phyloP scores from a whole-genome alignment of 2,113 vertebrate species.

The Mus spicilegus region DNA sequence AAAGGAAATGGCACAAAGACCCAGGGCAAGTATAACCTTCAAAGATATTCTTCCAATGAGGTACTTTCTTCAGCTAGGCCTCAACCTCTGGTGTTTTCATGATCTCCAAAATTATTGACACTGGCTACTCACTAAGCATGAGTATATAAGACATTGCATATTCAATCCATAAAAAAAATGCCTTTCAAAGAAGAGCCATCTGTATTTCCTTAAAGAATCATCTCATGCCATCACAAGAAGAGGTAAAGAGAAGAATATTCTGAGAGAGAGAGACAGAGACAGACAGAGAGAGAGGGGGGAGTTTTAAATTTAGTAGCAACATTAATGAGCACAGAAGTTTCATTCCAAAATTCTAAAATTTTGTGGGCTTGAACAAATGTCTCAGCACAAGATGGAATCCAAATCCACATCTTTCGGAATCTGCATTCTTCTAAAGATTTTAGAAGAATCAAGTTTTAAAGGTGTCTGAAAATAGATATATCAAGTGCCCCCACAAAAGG shows the following conservation, averaged over 20 bases:
- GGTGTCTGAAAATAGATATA: slow-evolving; percentile 44
- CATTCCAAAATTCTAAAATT: not conserved
- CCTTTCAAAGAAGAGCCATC: not conserved
- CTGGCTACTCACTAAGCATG: not conserved
- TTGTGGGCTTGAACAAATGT: not conserved
- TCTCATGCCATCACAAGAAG: not conserved
- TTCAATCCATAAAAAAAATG: not conserved
- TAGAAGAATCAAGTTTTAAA: slow-evolving; percentile 19
- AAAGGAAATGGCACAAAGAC: not conserved
- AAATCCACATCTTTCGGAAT: not conserved
- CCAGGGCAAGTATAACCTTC: not conserved
- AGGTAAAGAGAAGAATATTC: not conserved
- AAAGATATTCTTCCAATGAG: too few species aligned
- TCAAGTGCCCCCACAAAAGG: not conserved
- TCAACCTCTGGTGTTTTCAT: not conserved
- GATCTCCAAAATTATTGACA: not conserved
- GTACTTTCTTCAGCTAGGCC: too few species aligned
- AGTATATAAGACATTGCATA: not conserved
- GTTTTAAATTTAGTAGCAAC: not conserved
- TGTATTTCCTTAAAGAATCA: not conserved
- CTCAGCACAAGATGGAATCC: slow-evolving; percentile 27
- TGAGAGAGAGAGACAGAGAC: not conserved
- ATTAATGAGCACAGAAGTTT: not conserved
- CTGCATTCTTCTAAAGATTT: not conserved
- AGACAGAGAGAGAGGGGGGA: not conserved